phyloP scores from a whole-genome alignment of 2,888 invertebrate genomes.

The Xestobium rufovillosum region DNA sequence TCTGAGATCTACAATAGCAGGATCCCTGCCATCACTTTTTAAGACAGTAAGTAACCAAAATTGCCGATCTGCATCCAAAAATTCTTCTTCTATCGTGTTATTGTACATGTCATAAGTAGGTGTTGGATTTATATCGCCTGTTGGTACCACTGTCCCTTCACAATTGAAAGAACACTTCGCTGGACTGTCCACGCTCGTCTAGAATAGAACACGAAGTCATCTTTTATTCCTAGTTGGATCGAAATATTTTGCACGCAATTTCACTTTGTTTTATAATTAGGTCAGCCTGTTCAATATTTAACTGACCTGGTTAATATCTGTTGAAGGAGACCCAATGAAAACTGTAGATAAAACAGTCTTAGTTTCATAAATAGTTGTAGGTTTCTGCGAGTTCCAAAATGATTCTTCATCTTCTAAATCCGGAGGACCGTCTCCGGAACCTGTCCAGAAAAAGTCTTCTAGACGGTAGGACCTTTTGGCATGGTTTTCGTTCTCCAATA shows the following conservation, averaged over 20 bases:
- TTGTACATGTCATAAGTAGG: slow-evolving; percentile 24
- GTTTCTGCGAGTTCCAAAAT: slow-evolving; percentile 47
- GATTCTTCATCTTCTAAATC: slow-evolving; percentile 28
- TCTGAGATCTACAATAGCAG: slow-evolving; percentile 55
- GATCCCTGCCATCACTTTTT: slow-evolving; percentile 46
- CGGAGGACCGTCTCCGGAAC: slow-evolving; percentile 72
- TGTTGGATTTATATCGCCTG: slow-evolving; percentile 49
- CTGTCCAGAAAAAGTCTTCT: slow-evolving; percentile 87
- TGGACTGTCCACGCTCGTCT: slow-evolving; percentile 30
- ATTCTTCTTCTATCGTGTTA: slow-evolving; percentile 24
- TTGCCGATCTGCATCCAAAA: slow-evolving; percentile 51
- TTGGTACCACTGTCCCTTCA: slow-evolving; percentile 38
- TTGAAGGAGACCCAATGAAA: slow-evolving; percentile 52
- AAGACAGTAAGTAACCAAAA: slow-evolving; percentile 80
- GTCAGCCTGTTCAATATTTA: no score
- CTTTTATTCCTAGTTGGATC: no score
- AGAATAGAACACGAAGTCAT: slow-evolving; percentile 28
- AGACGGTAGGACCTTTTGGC: slow-evolving; percentile 47
- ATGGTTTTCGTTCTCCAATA: slow-evolving; percentile 31
- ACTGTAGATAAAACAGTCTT: slow-evolving; percentile 66
- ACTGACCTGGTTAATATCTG: no score
- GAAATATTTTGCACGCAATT: no score
- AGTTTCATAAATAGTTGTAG: slow-evolving; percentile 54
- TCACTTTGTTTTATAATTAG: no score
- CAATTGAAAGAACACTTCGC: slow-evolving; percentile 51